A percentile compares a stretch with the other conserved stretches of the same genome.
phyloP scores from a whole-genome alignment of 2,797 vertebrate species.

The Lagodon rhomboides region DNA sequence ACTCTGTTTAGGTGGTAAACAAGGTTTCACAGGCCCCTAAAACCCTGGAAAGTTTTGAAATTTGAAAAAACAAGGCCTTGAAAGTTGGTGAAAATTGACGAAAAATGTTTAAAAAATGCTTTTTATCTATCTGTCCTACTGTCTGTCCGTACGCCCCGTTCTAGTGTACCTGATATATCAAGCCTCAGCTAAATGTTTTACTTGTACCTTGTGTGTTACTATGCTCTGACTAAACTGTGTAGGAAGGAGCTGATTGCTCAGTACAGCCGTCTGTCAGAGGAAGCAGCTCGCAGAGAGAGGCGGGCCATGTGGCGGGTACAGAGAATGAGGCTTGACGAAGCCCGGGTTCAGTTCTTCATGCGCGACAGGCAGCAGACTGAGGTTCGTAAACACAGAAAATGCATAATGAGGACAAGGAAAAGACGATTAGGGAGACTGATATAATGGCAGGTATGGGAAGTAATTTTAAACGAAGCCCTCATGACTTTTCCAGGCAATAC shows the following conservation, averaged over 20 bases:
- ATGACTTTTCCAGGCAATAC: conserved; percentile 81
- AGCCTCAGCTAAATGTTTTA: not conserved
- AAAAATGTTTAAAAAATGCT: too few relatives aligned
- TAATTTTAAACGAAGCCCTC: conserved; percentile 27
- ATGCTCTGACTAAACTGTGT: not conserved
- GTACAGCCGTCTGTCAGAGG: conserved; percentile 94
- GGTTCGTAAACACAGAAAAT: conserved; percentile 78
- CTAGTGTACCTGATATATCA: too few relatives aligned
- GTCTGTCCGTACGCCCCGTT: too few relatives aligned
- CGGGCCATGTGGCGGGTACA: conserved; percentile 93
- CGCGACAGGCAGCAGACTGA: conserved; percentile 84
- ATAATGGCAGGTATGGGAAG: not conserved
- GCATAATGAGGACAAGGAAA: conserved; percentile 2
- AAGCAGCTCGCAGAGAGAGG: conserved; percentile 92
- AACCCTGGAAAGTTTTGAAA: not conserved
- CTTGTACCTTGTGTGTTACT: conserved; percentile 3
- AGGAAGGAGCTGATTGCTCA: conserved; percentile 95
- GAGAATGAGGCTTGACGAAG: conserved; percentile 88
- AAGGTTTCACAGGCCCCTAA: too few relatives aligned
- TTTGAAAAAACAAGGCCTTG: not conserved
- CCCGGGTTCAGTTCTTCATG: conserved; percentile 87
- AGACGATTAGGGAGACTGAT: conserved; percentile 9
- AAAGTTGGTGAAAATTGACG: too few relatives aligned
- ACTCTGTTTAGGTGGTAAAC: conserved; percentile 6
- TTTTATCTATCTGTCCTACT: too few relatives aligned